These are phyloP conservation scores for Drosophila repletoides DNA, from an alignment of 1,140 invertebrate genomes.

Conservation along the genomic window DNA sequence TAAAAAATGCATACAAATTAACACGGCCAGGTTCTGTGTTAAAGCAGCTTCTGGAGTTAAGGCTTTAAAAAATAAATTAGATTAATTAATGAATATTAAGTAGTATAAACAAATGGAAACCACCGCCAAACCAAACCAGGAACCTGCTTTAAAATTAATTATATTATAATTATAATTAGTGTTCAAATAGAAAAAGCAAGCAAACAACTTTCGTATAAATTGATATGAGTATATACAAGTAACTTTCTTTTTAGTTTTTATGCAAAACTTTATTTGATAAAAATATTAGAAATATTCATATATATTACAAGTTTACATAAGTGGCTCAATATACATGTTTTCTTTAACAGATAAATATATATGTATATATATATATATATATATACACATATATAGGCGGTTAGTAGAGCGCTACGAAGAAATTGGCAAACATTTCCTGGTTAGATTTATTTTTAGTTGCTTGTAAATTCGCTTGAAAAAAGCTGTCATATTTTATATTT, in stretches of 20 bases:
- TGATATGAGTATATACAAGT: constrained; percentile 31
- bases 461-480: not conserved
- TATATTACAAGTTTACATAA: constrained; percentile 66
- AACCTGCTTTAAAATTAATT: constrained; percentile 22
- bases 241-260: constrained; percentile 45
- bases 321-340: constrained; percentile 63
- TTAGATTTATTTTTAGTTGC: constrained; percentile 39
- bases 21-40: no score
- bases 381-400: constrained; percentile 27
- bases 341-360: no score
- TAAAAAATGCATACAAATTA: not conserved
- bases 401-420: constrained; percentile 52
- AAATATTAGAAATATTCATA: constrained; percentile 59
- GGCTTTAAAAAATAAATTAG: not conserved
- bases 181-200: constrained; percentile 15
- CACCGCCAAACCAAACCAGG: constrained; percentile 43
- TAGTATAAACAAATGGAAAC: constrained; percentile 25
- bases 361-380: constrained; percentile 16
- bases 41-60: not conserved
- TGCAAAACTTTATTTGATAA: constrained; percentile 71
- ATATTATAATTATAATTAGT: constrained; percentile 30
- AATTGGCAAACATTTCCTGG: constrained; percentile 44
- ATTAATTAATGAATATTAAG: constrained; percentile 1
- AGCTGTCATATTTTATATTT: not conserved
- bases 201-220: constrained; percentile 32